Evolutionary conservation across 23 tunicate species (phyloP).

Genomic region (Trididemnum clinides): DNA sequence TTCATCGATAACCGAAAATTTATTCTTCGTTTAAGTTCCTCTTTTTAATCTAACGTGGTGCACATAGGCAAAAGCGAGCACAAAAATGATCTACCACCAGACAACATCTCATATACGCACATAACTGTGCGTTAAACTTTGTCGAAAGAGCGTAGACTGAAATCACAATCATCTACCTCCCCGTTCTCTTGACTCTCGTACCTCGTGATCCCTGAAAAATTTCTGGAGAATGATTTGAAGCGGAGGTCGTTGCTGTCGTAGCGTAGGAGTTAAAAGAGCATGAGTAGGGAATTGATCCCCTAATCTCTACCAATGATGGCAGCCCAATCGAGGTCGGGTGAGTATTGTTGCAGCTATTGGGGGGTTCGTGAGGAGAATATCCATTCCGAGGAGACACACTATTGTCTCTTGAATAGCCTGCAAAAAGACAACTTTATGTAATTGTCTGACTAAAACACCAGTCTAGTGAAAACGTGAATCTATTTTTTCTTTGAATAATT

Average conservation of each 20-base stretch:
- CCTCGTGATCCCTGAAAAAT: slow-evolving; percentile 28
- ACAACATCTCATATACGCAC: too few relatives aligned
- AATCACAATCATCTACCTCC: too few relatives aligned
- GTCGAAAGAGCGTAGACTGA: too few relatives aligned
- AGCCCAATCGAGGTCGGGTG: slow-evolving; percentile 18
- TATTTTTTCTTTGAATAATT: too few relatives aligned
- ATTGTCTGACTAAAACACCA: background rate
- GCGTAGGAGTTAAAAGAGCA: slow-evolving; percentile 56
- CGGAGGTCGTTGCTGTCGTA: slow-evolving; percentile 58
- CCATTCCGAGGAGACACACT: slow-evolving; percentile 76
- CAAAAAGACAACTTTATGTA: background rate
- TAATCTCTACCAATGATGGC: slow-evolving; percentile 37
- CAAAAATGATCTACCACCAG: too few relatives aligned
- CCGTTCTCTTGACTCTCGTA: too few relatives aligned
- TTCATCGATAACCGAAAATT: too few relatives aligned
- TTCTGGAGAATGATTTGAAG: slow-evolving; percentile 54
- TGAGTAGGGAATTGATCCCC: slow-evolving; percentile 39
- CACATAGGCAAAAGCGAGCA: too few relatives aligned
- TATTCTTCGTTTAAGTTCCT: too few relatives aligned
- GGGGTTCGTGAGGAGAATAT: slow-evolving; percentile 81
- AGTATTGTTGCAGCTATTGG: slow-evolving; percentile 19
- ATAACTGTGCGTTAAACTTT: too few relatives aligned
- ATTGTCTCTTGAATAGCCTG: slow-evolving; percentile 87
- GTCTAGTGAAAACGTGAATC: background rate
- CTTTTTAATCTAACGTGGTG: too few relatives aligned